phyloP scores from a whole-genome alignment of 37 sponge, comb jelly and placozoan genomes.

The Bolinopsis microptera region DNA sequence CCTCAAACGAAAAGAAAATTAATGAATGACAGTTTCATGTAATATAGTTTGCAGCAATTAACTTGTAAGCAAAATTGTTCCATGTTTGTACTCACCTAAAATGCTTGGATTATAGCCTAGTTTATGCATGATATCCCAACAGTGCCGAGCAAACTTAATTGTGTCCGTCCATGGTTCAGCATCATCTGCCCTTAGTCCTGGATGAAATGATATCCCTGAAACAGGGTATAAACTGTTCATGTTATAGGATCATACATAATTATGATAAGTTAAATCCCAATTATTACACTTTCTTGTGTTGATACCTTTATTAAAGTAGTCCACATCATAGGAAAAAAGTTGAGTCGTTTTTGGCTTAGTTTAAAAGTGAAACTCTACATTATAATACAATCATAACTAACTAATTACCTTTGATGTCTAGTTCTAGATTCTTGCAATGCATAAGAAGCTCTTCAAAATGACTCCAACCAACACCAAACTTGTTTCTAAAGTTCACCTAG shows the following conservation, averaged over 20 bases:
- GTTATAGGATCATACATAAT: no score
- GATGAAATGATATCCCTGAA: slow-evolving; percentile 4
- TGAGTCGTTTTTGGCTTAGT: no score
- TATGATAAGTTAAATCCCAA: no score
- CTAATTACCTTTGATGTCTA: not conserved
- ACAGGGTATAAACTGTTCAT: not conserved
- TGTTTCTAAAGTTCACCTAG: not conserved
- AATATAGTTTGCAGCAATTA: no score
- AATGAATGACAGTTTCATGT: no score
- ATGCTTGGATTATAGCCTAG: not conserved
- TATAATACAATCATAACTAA: not conserved
- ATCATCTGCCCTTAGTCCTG: not conserved
- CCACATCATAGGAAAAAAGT: no score
- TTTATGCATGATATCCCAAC: not conserved
- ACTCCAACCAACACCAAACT: slow-evolving; percentile 2
- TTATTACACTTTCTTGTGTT: no score
- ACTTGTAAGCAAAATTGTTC: no score
- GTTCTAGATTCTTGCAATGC: not conserved
- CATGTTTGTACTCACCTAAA: not conserved
- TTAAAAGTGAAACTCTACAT: no score
- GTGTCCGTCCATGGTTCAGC: slow-evolving; percentile 3
- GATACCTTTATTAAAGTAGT: no score
- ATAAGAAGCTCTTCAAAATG: not conserved
- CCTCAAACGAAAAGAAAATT: no score
- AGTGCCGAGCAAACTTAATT: not conserved